Conservation (phyloP, 2,888 invertebrate species). For the Nomada ferruginata region DNA sequence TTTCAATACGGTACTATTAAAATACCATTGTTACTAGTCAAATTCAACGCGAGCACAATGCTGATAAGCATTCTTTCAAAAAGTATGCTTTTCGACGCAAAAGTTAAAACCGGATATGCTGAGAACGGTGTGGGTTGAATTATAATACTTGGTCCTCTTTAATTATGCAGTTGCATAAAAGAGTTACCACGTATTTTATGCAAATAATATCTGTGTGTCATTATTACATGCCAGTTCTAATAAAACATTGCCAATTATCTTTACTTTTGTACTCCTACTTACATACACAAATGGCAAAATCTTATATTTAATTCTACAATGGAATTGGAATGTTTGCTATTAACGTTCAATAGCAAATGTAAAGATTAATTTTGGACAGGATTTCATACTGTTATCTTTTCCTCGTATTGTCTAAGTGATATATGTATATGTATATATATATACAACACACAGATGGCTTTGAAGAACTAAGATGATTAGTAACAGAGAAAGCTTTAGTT, state of each 20-base stretch:
- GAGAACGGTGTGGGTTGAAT: slow-evolving; percentile 22
- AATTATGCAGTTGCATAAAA: slow-evolving; percentile 43
- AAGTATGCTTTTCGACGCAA: slow-evolving; percentile 33
- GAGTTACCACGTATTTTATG: slow-evolving; percentile 56
- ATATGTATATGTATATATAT: slow-evolving; percentile 5
- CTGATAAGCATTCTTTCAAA: slow-evolving; percentile 43
- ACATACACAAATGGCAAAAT: slow-evolving; percentile 25
- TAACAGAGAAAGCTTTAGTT: slow-evolving; percentile 18
- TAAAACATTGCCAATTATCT: slow-evolving; percentile 66
- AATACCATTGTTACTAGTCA: slow-evolving; percentile 49
- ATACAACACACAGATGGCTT: background rate
- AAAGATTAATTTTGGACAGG: slow-evolving; percentile 12
- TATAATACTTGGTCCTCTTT: slow-evolving; percentile 25
- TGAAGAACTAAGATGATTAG: slow-evolving; percentile 25
- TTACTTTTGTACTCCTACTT: slow-evolving; percentile 63
- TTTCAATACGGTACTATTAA: slow-evolving; percentile 48
- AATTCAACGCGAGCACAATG: slow-evolving; percentile 57
- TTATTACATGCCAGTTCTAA: slow-evolving; percentile 62
- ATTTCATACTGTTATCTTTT: slow-evolving; percentile 19
- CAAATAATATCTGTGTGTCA: slow-evolving; percentile 58
- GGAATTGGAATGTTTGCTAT: slow-evolving; percentile 54
- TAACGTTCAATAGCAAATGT: slow-evolving; percentile 15
- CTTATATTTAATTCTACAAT: slow-evolving; percentile 37
- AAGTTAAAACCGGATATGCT: slow-evolving; percentile 36
- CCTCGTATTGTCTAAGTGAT: slow-evolving; percentile 31